phyloP scores from a whole-genome alignment of 2,888 invertebrate genomes.

The Callyntrura sp. region DNA sequence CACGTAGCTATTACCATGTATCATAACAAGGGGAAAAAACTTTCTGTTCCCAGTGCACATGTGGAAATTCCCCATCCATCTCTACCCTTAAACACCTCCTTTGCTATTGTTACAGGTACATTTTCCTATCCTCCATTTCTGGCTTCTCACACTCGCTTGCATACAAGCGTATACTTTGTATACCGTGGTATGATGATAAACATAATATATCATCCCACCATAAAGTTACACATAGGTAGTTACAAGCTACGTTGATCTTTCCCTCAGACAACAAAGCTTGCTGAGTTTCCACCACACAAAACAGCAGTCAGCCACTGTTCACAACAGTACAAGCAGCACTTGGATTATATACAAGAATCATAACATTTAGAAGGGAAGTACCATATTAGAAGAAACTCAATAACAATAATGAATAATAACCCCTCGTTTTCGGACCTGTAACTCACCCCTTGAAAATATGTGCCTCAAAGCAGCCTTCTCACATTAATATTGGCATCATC shows the following conservation, averaged over 20 bases:
- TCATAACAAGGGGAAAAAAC: constrained; percentile 44
- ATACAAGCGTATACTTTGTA: background rate
- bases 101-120: constrained; percentile 68
- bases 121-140: constrained; percentile 18
- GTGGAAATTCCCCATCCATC: constrained; percentile 43
- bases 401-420: constrained; percentile 52
- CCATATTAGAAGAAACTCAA: constrained; percentile 29
- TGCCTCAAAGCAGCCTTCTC: background rate
- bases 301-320: constrained; percentile 17
- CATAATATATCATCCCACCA: background rate
- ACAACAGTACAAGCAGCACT: constrained; percentile 8
- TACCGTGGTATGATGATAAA: constrained; percentile 4
- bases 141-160: constrained; percentile 3
- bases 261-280: constrained; percentile 48
- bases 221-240: background rate
- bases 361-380: constrained; percentile 12
- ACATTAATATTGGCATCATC: background rate
- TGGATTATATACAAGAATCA: constrained; percentile 36
- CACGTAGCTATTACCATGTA: background rate
- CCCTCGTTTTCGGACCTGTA: constrained; percentile 64
- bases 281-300: constrained; percentile 51
- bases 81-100: constrained; percentile 48
- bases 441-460: constrained; percentile 62
- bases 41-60: constrained; percentile 31
- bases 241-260: constrained; percentile 39